Conservation (phyloP, 2,113 vertebrate genomes). For the Chaenocephalus aceratus region DNA sequence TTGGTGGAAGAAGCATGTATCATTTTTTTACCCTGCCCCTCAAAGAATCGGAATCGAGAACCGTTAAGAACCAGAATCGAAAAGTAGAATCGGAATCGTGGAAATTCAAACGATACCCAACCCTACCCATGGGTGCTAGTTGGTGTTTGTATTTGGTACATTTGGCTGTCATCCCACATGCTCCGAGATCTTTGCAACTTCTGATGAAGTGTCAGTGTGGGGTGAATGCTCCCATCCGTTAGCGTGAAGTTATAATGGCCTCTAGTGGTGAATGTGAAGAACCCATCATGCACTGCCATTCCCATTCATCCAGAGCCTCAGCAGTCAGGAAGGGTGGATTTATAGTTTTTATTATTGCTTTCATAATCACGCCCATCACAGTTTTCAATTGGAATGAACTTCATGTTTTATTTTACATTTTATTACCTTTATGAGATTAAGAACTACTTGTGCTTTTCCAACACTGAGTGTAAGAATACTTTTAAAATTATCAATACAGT, state of each 20-base stretch:
- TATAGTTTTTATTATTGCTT: conserved; percentile 66
- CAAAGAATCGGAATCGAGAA: too few relatives aligned
- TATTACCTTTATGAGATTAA: conserved; percentile 10
- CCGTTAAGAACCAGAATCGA: too few relatives aligned
- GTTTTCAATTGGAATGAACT: conserved; percentile 48
- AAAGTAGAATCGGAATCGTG: too few relatives aligned
- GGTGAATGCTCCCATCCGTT: not conserved
- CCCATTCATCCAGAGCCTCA: not conserved
- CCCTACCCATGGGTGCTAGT: too few relatives aligned
- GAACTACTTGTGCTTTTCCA: conserved; percentile 12
- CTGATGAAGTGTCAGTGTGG: not conserved
- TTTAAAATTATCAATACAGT: not conserved
- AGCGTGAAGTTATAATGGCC: not conserved
- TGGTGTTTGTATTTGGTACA: too few relatives aligned
- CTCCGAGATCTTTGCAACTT: not conserved
- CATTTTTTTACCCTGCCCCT: too few relatives aligned
- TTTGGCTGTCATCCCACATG: not conserved
- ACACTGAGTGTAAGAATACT: not conserved
- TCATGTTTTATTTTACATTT: too few relatives aligned
- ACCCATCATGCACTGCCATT: not conserved
- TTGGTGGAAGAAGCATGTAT: too few relatives aligned
- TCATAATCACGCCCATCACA: conserved; percentile 44
- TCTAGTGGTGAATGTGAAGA: conserved; percentile 42
- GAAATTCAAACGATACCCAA: too few relatives aligned
- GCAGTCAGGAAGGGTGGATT: not conserved